A percentile compares a stretch with the other conserved stretches of the same genome.
phyloP scores from a whole-genome alignment of 2,888 invertebrate species.

The Hipparchia semele region DNA sequence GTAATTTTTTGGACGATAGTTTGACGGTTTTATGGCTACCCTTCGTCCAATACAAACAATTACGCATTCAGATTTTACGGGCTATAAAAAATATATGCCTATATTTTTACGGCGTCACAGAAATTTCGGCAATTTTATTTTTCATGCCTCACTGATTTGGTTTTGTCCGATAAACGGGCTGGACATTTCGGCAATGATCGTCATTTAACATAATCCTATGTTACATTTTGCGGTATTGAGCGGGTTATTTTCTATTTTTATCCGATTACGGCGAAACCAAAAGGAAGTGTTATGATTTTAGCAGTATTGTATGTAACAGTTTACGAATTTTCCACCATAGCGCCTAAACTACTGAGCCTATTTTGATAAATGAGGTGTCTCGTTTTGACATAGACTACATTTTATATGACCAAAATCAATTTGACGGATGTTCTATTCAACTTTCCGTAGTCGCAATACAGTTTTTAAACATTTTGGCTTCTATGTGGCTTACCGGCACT shows the following conservation, averaged over 20 bases:
- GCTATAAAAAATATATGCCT: conserved; percentile 62
- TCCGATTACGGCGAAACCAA: too few relatives aligned
- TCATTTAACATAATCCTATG: conserved; percentile 29
- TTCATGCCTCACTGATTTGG: conserved; percentile 44
- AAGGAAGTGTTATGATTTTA: too few relatives aligned
- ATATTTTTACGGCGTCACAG: conserved; percentile 57
- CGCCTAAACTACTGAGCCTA: too few relatives aligned
- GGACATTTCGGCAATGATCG: conserved; percentile 35
- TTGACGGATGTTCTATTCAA: too few relatives aligned
- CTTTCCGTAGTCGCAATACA: too few relatives aligned
- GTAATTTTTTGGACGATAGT: background rate
- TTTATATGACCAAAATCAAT: too few relatives aligned
- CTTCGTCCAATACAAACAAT: conserved; percentile 53
- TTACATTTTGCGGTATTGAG: background rate
- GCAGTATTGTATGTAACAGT: too few relatives aligned
- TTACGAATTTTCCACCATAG: too few relatives aligned
- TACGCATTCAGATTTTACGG: conserved; percentile 61
- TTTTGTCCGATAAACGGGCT: conserved; percentile 36
- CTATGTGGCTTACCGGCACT: too few relatives aligned
- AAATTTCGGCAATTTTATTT: conserved; percentile 55
- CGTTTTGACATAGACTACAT: too few relatives aligned
- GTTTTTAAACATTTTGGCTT: too few relatives aligned
- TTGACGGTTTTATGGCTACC: conserved; percentile 11
- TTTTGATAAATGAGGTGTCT: too few relatives aligned
- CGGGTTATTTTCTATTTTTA: background rate